Evolutionary conservation across 2,888 invertebrate species (phyloP), one percentile per base, ranked within the genome.

Genomic region (Heterodera filipjevi): DNA sequence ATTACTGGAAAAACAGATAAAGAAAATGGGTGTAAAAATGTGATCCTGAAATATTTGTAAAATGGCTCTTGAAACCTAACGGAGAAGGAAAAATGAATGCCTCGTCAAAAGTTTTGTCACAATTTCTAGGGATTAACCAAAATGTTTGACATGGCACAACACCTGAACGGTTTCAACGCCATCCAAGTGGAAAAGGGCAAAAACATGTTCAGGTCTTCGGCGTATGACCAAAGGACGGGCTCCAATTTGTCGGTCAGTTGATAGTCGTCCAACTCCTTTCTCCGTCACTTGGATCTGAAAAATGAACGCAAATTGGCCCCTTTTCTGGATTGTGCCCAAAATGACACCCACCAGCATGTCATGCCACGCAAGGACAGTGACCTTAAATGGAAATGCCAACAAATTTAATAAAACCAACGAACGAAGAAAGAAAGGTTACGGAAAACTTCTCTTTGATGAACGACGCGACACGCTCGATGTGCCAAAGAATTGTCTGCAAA

Each of bases 101-200:
- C n/a, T n/a, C n/a, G n/a, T n/a, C n/a, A n/a, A n/a, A 39, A 39
- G 1, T 39, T 39, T 39, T 39, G 2, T 0, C 1, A 22, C 5
- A 3, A 16, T 22, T 68, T 3, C 33, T n/a, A n/a, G n/a, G n/a
- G n/a, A n/a, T n/a, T n/a, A n/a, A n/a, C 33, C 33, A 68, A n/a
- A n/a, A n/a, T n/a, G n/a, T n/a, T n/a, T n/a, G 35, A 2, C 35
- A 68, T 68, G 39, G 5, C 16, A n/a, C 27, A 8, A 27, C 44
- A 68, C 82, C 53, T 78, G 30, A 78, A 78, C 6, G 74, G 74
- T 66, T 81, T 81, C 12, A 87, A 77, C 22, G 86, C 79, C 84
- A 93, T 92, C 93, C 93, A 93, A 14, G 93, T 91, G 74, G 83
- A 81, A 32, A 83, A 81, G 12, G 85, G 85, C 49, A 89, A 82